Percentiles rank a stretch among this genome's conserved stretches.
phyloP scores from a whole-genome alignment of 2,797 vertebrate species.

The Pitangus sulphuratus region DNA sequence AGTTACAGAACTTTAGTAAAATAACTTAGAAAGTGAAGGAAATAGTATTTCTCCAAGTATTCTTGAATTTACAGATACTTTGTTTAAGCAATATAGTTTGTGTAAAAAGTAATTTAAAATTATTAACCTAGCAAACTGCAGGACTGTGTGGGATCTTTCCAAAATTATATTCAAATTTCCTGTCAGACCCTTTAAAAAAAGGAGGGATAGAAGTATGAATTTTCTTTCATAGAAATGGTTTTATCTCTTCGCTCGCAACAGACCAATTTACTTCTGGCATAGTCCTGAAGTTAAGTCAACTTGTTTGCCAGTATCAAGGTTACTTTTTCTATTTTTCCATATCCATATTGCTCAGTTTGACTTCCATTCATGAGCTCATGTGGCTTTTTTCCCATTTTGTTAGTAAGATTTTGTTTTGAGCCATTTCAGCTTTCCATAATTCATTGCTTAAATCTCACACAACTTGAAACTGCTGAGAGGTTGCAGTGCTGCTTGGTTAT shows the following conservation, averaged over 20 bases:
- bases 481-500: neutral
- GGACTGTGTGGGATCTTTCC: neutral
- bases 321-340: neutral
- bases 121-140: neutral
- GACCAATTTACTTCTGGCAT: neutral
- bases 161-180: neutral
- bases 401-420: neutral
- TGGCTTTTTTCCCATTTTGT: neutral
- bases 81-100: neutral
- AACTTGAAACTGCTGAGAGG: neutral
- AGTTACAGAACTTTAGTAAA: neutral
- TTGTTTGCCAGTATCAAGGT: neutral
- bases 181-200: neutral
- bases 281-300: neutral
- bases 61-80: neutral
- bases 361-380: neutral
- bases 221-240: neutral
- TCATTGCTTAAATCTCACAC: neutral
- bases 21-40: neutral
- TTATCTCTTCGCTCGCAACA: neutral
- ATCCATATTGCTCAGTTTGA: neutral
- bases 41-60: neutral
- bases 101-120: neutral
- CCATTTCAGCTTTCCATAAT: neutral
- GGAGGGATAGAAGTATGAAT: neutral